Evolutionary conservation across 2,888 invertebrate species (phyloP).

Genomic region (Epinotia demarniana): DNA sequence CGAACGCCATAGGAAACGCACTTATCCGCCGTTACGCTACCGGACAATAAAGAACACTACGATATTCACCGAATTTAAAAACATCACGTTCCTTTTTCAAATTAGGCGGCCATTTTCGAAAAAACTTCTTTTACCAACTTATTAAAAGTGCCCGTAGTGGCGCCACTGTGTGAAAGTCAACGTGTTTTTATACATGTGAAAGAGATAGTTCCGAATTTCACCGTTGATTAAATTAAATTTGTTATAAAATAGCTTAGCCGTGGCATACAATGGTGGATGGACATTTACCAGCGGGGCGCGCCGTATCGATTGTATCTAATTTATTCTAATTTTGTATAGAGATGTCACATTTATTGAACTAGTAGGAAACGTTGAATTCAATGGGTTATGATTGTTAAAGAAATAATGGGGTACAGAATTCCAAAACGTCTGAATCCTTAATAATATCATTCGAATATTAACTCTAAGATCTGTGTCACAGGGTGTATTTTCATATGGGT

Average conservation of each 20-base stretch:
- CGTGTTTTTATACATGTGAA: background rate
- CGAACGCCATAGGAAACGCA: slow-evolving; percentile 26
- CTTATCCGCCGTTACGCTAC: slow-evolving; percentile 39
- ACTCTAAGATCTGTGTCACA: background rate
- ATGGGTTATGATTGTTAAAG: slow-evolving; percentile 46
- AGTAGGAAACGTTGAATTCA: slow-evolving; percentile 45
- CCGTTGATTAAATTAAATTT: slow-evolving; percentile 17
- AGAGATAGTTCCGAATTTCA: background rate
- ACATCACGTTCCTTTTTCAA: slow-evolving; percentile 40
- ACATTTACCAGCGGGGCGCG: slow-evolving; percentile 51
- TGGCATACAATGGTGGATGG: slow-evolving; percentile 40
- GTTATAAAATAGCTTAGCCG: slow-evolving; percentile 36
- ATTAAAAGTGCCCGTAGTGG: background rate
- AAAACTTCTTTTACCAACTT: slow-evolving; percentile 26
- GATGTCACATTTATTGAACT: slow-evolving; percentile 46
- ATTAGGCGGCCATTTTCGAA: slow-evolving; percentile 42
- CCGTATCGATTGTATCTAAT: slow-evolving; percentile 46
- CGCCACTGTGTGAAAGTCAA: background rate
- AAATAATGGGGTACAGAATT: slow-evolving; percentile 17
- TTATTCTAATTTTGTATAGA: slow-evolving; percentile 49
- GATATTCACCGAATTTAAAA: slow-evolving; percentile 41
- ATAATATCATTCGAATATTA: background rate
- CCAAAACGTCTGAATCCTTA: slow-evolving; percentile 12
- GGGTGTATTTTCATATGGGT: background rate
- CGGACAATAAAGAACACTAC: slow-evolving; percentile 41